Conservation (phyloP, 2,888 invertebrate genomes). For the Amphipoea oculea region DNA sequence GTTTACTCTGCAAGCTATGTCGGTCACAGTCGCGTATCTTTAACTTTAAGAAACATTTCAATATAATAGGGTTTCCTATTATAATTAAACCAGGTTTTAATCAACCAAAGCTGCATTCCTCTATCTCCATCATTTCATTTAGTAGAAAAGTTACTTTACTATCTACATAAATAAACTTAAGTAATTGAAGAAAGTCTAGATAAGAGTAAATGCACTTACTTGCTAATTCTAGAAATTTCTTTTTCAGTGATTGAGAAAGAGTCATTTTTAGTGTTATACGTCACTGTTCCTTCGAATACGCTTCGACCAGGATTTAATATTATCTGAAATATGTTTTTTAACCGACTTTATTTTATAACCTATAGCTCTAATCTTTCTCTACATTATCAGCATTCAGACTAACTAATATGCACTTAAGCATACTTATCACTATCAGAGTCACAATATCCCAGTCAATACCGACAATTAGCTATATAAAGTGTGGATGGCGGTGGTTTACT, state of each 20-base stretch:
- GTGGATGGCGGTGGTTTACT: not conserved
- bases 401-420: not conserved
- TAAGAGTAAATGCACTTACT: conserved; percentile 71
- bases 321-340: conserved; percentile 69
- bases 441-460: not conserved
- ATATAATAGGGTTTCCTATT: no score
- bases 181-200: not conserved
- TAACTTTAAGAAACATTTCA: no score
- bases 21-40: no score
- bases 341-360: not conserved
- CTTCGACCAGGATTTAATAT: conserved; percentile 93
- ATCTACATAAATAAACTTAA: no score
- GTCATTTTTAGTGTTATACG: conserved; percentile 90
- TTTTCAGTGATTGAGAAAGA: conserved; percentile 91
- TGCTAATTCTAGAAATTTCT: conserved; percentile 82
- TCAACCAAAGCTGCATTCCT: not conserved
- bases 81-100: not conserved
- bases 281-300: conserved; percentile 95
- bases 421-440: not conserved
- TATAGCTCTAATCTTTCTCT: not conserved
- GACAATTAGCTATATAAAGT: not conserved
- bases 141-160: no score
- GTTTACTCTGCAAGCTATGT: no score
- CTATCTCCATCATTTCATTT: not conserved
- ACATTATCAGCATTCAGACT: not conserved